Evolutionary conservation across 2,888 invertebrate species (phyloP).

Genomic region (Andrena fulva): DNA sequence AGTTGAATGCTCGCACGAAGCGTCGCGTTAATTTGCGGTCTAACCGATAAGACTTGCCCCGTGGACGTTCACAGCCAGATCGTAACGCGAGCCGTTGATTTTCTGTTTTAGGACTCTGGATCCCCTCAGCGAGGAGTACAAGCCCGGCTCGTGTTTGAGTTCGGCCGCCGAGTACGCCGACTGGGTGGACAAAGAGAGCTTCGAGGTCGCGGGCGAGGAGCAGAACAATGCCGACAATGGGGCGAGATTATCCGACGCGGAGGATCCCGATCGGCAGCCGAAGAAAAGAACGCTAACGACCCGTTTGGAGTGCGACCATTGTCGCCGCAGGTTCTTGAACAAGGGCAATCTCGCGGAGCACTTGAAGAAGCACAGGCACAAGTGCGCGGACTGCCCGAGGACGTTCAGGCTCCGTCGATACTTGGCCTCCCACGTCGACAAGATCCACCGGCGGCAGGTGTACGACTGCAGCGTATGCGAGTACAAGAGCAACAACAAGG

Average conservation of each 20-base stretch:
- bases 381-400: conserved; percentile 64
- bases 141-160: conserved; percentile 6
- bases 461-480: conserved; percentile 74
- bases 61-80: not conserved
- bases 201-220: conserved; percentile 10
- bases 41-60: conserved; percentile 1
- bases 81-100: conserved; percentile 53
- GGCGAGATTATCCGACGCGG: not conserved
- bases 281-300: not conserved
- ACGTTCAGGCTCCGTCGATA: conserved; percentile 64
- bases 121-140: conserved; percentile 54
- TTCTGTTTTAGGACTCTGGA: conserved; percentile 72
- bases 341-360: conserved; percentile 70
- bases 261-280: conserved; percentile 2
- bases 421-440: conserved; percentile 62
- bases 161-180: conserved; percentile 37
- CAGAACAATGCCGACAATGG: not conserved
- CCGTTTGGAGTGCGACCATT: conserved; percentile 72
- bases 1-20: not conserved
- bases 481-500: conserved; percentile 75
- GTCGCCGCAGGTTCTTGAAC: conserved; percentile 68
- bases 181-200: conserved; percentile 42
- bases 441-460: conserved; percentile 64
- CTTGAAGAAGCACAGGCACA: conserved; percentile 64
- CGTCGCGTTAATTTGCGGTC: not conserved